A percentile compares a stretch with the other conserved stretches of the same genome.
These are phyloP conservation scores for Ostrea denselamellosa DNA, from an alignment of 1,140 invertebrate species.

Conservation along the genomic window DNA sequence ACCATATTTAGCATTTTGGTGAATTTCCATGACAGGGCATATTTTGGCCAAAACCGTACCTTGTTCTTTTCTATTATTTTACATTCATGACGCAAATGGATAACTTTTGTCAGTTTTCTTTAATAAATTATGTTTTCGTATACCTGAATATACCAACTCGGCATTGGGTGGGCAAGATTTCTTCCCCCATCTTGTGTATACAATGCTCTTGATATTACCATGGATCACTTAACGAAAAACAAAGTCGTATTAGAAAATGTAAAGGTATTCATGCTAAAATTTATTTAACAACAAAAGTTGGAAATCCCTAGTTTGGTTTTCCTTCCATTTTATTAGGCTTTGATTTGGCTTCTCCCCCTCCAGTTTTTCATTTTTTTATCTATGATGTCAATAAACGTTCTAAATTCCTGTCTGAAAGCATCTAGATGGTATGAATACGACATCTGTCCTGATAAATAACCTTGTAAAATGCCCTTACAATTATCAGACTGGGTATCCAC, in stretches of 20 bases:
- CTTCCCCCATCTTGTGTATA: constrained; percentile 16
- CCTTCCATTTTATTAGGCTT: background rate
- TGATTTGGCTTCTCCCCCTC: background rate
- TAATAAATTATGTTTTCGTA: background rate
- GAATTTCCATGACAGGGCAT: too few relatives aligned
- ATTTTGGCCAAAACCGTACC: too few relatives aligned
- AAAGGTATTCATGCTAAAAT: background rate
- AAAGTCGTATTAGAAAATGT: background rate
- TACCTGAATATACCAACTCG: background rate
- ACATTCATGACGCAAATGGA: too few relatives aligned
- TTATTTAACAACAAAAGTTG: background rate
- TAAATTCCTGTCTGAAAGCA: background rate
- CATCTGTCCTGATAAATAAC: background rate
- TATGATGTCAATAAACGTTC: background rate
- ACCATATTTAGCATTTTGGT: too few relatives aligned
- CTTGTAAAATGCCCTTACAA: background rate
- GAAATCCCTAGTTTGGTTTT: background rate
- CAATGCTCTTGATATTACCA: background rate
- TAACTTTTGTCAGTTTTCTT: too few relatives aligned
- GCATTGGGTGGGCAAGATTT: background rate
- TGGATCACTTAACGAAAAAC: background rate
- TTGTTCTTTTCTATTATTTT: too few relatives aligned
- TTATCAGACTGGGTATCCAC: background rate
- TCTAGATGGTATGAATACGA: background rate
- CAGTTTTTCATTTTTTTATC: background rate